Conservation (phyloP, 1,140 invertebrate species). For the Zaprionus tsacasi region DNA sequence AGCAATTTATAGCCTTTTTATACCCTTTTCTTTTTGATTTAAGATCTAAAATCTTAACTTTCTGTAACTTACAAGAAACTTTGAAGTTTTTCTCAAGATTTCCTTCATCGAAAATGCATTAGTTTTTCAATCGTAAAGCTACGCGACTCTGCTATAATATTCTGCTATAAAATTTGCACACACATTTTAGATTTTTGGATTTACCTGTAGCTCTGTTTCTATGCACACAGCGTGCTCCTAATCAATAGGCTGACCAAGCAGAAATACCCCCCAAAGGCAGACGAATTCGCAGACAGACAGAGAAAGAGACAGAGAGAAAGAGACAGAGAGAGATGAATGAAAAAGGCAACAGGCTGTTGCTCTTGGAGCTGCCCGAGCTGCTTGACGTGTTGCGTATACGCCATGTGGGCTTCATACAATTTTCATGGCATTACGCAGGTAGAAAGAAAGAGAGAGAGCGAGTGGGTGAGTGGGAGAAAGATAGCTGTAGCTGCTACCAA, state of each 20-base stretch:
- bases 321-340: not conserved
- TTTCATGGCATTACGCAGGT: constrained; percentile 15
- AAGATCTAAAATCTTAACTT: too few relatives aligned
- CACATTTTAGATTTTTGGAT: not conserved
- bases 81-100: not conserved
- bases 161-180: not conserved
- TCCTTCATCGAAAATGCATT: not conserved
- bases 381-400: constrained; percentile 13
- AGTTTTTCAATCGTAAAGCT: not conserved
- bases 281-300: not conserved
- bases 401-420: constrained; percentile 21
- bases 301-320: not conserved
- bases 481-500: not conserved
- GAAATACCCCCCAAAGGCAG: constrained; percentile 19
- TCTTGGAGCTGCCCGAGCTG: not conserved
- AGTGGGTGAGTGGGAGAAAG: not conserved
- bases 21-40: too few relatives aligned
- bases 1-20: too few relatives aligned
- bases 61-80: not conserved
- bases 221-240: not conserved
- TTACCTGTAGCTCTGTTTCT: not conserved
- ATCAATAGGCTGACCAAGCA: not conserved
- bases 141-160: not conserved
- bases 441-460: not conserved
- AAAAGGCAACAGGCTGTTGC: constrained; percentile 7